Base-by-base conservation (phyloP, 1,140 invertebrate species). In the Drosophila prosaltans region DNA sequence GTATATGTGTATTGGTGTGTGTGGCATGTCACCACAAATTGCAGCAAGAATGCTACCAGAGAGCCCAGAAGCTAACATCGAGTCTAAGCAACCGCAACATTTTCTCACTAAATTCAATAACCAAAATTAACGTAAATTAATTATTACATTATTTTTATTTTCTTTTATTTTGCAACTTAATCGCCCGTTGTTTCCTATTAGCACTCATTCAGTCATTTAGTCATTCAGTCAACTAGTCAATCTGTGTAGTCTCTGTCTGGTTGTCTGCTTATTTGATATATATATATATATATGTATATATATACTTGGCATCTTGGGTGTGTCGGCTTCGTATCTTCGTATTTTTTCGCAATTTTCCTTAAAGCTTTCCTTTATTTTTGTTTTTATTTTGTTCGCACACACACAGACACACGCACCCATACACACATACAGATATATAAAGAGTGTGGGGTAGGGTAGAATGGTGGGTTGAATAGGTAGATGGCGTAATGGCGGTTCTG, bases 321-420 rank as follows among this genome's bases (percentile, higher is more conserved):
- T 72, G 76, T 83, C 76, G 36, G 21, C 30, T 70, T 54, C 59
- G 45, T 45, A 59, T 76, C 69, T 80, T 84, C 66, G 72, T 76
- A 65, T 73, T 84, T 77, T 66, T 82, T 70, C 61, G 61, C 65
- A 78, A 51, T 69, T 74, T 58, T 60, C 48, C 59, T 60, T 70
- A 57, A 26, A 32, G 65, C 66, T 36, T 36, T 36, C 4, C 4
- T 30, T 30, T 30, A 21, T 48, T 69, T 66, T 84, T 80, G 73
- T 78, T 81, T 85, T 81, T 78, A 62, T 64, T 74, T 26, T 65
- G 21, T 51, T 59, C 32, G 39, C 36, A 54, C 60, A 66, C 26
- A 63, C 43, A 69, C 59, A 58, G 43, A 54, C 43, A 32, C 65
- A 51, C 5, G 45, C 43, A 32, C 65, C 45, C 5, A 41, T 8